phyloP scores from a whole-genome alignment of 23 tunicate species.

The Ascidia mentula region DNA sequence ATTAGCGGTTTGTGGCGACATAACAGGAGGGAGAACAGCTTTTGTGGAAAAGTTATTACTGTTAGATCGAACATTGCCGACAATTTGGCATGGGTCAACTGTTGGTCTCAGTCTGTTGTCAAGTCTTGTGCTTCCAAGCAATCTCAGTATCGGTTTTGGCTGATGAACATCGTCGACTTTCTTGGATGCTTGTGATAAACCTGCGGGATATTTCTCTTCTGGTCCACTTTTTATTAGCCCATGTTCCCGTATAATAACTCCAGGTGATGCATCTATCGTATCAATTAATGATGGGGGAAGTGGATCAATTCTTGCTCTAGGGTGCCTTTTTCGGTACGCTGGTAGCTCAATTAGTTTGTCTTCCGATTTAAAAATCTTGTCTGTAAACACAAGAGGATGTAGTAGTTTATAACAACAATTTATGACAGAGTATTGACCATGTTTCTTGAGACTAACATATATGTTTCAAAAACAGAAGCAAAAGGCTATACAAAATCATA shows the following conservation, averaged over 20 bases:
- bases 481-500: too few relatives aligned
- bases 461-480: too few relatives aligned
- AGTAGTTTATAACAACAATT: not conserved
- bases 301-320: constrained; percentile 52
- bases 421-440: not conserved
- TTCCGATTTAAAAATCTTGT: not conserved
- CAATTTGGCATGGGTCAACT: constrained; percentile 30
- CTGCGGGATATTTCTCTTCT: constrained; percentile 26
- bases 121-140: constrained; percentile 17
- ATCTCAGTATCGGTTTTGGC: constrained; percentile 17
- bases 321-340: not conserved
- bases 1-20: not conserved
- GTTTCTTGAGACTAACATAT: too few relatives aligned
- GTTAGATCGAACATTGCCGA: constrained; percentile 7
- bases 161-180: constrained; percentile 7
- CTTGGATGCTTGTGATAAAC: constrained; percentile 13
- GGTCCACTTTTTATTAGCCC: constrained; percentile 74
- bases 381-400: too few relatives aligned
- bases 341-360: not conserved
- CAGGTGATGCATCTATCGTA: constrained; percentile 90
- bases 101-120: constrained; percentile 17
- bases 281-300: constrained; percentile 87
- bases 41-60: not conserved
- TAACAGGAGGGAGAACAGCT: not conserved
- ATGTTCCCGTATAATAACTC: constrained; percentile 81